phyloP scores from a whole-genome alignment of 2,113 vertebrate genomes.

The Alectura lathami region DNA sequence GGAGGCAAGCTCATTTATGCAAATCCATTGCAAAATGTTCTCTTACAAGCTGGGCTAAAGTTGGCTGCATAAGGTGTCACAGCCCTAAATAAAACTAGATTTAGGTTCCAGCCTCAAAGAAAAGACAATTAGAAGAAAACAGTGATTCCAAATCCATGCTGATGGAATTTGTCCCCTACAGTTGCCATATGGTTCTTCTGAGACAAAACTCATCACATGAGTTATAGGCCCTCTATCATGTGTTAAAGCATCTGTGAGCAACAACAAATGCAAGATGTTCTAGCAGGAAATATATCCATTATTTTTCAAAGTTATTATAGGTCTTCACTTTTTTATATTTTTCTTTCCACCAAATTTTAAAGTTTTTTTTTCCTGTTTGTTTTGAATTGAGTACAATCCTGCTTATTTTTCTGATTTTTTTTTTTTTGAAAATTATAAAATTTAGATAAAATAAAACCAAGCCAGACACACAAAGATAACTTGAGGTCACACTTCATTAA shows the following conservation, averaged over 20 bases:
- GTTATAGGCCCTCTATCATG: background rate
- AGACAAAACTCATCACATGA: background rate
- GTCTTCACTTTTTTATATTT: background rate
- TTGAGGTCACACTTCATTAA: background rate
- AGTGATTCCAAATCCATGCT: background rate
- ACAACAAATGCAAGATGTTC: background rate
- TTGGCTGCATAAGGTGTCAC: background rate
- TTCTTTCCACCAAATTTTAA: background rate
- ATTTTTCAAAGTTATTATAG: background rate
- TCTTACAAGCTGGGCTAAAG: background rate
- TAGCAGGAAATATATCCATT: background rate
- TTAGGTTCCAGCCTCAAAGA: background rate
- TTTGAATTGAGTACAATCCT: rapidly evolving
- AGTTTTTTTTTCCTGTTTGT: rapidly evolving
- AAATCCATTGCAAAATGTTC: slow-evolving; percentile 22
- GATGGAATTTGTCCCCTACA: background rate
- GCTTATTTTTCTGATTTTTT: background rate
- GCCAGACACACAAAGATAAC: background rate
- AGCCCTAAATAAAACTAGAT: background rate
- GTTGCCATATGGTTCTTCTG: background rate
- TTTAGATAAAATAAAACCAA: background rate
- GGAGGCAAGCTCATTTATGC: slow-evolving; percentile 24
- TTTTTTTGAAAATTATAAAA: background rate
- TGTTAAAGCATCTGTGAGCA: background rate
- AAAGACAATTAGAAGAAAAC: background rate